Evolutionary conservation across 2,797 vertebrate species (phyloP).

Genomic region (Molossus molossus): DNA sequence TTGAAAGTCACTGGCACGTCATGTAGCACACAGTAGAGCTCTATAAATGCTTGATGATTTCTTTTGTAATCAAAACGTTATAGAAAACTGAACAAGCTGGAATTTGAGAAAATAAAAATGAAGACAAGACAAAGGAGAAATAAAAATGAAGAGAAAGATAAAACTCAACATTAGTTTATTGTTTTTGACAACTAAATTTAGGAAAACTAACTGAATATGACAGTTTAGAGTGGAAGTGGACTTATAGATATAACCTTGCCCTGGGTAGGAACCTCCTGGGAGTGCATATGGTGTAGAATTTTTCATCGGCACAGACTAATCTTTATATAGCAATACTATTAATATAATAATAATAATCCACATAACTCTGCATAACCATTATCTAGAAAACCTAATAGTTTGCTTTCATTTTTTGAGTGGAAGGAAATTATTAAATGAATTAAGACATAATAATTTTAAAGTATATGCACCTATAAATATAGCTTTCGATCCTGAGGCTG

Average conservation of each 20-base stretch:
- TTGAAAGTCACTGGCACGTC: not conserved
- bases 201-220: not conserved
- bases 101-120: not conserved
- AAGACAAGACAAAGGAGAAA: not conserved
- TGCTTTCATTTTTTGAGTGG: not conserved
- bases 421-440: not conserved
- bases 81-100: not conserved
- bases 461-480: too few species aligned
- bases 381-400: not conserved
- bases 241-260: not conserved
- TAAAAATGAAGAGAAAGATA: not conserved
- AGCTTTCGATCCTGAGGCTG: not conserved
- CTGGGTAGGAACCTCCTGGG: not conserved
- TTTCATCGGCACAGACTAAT: not conserved
- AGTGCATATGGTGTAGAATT: not conserved
- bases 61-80: not conserved
- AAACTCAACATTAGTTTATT: not conserved
- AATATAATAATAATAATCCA: not conserved
- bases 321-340: not conserved
- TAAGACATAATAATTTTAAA: not conserved
- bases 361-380: not conserved
- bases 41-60: not conserved
- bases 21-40: not conserved
- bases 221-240: not conserved
- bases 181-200: not conserved